phyloP scores from a whole-genome alignment of 2,888 invertebrate genomes.

The Lysandra coridon region DNA sequence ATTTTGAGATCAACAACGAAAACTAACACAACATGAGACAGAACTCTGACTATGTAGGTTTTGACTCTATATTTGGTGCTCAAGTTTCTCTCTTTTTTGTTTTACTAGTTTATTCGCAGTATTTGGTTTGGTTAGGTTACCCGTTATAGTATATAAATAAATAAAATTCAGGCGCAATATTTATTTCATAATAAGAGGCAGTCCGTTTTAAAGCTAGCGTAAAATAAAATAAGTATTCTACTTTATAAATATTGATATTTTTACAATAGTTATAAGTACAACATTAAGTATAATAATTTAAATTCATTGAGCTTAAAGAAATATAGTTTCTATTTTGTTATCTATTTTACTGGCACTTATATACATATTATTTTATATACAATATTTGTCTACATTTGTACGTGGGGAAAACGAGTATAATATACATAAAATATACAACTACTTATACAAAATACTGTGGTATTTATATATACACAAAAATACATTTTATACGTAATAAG shows the following conservation, averaged over 20 bases:
- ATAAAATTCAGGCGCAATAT: constrained; percentile 16
- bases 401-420: not conserved
- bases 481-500: not conserved
- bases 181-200: constrained; percentile 18
- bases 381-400: constrained; percentile 1
- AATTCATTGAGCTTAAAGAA: not conserved
- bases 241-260: not conserved
- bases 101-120: not conserved
- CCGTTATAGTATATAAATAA: not conserved
- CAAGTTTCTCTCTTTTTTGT: not conserved
- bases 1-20: too few relatives aligned
- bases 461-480: not conserved
- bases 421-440: not conserved
- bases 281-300: not conserved
- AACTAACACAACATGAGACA: too few relatives aligned
- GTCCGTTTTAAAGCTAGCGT: constrained; percentile 8
- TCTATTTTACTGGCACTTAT: not conserved
- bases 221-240: not conserved
- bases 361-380: not conserved
- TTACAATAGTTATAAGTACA: not conserved
- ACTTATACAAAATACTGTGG: not conserved
- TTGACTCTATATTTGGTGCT: too few relatives aligned
- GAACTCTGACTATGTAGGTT: too few relatives aligned
- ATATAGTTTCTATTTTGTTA: not conserved
- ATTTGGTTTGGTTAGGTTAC: too few relatives aligned